phyloP scores from a whole-genome alignment of 2,797 vertebrate species.

The Sebastes flavidus region DNA sequence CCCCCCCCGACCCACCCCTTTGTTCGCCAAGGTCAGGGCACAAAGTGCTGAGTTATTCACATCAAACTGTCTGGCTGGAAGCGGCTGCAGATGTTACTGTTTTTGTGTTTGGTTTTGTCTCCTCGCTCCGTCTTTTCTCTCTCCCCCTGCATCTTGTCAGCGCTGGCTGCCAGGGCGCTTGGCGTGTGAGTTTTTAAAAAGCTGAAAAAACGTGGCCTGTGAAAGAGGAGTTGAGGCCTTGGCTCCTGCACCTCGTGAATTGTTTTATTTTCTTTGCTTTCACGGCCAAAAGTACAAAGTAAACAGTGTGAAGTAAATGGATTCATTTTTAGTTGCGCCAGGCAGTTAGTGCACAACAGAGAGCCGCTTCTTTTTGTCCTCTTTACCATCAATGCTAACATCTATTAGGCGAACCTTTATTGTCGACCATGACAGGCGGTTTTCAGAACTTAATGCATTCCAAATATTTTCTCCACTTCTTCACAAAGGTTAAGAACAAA shows the following conservation, averaged over 20 bases:
- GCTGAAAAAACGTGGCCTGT: conserved; percentile 80
- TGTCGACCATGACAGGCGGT: conserved; percentile 79
- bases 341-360: conserved; percentile 76
- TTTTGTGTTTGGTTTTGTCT: conserved; percentile 82
- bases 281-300: conserved; percentile 86
- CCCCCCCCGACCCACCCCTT: conserved; percentile 58
- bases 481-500: conserved; percentile 66
- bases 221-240: conserved; percentile 79
- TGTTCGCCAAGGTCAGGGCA: conserved; percentile 91
- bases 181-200: conserved; percentile 78
- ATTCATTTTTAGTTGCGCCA: conserved; percentile 85
- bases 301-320: conserved; percentile 84
- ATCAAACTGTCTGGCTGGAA: conserved; percentile 86
- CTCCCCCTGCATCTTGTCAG: conserved; percentile 70
- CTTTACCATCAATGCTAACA: conserved; percentile 76
- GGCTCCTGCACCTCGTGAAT: conserved; percentile 78
- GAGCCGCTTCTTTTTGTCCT: conserved; percentile 79
- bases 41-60: conserved; percentile 93
- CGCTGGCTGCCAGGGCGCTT: conserved; percentile 79
- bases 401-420: conserved; percentile 79
- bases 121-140: conserved; percentile 62
- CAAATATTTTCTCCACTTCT: conserved; percentile 80
- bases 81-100: conserved; percentile 90
- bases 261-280: conserved; percentile 63
- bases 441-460: conserved; percentile 79